Evolutionary conservation across 2,113 vertebrate genomes (phyloP), one percentile per base, ranked within the genome.

Genomic region (Heterotilapia buettikoferi): DNA sequence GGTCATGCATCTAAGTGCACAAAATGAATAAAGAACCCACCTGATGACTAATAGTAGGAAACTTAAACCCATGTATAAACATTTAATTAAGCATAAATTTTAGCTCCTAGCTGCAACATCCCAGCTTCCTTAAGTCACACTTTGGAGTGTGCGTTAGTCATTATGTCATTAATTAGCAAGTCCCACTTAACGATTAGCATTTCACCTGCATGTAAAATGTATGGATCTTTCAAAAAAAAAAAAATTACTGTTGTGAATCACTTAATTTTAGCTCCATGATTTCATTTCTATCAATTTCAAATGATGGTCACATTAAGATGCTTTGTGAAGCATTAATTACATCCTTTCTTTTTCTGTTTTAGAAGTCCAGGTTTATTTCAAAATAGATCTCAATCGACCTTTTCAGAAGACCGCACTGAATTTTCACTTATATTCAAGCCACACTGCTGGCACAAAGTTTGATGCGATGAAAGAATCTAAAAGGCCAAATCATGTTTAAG

Each of bases 401-500:
- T 95, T 95, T 83, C 90, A 76, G 71, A 66, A n/a, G 52, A 50
- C 45, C 4, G 36, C 3, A 56, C 82, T 29, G 78, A 79, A 79
- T 89, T 93, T 90, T 93, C 88, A 84, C 80, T 89, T 85, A 88
- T 82, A 93, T 91, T 90, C 82, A 68, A 79, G 82, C 84, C 88
- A 88, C 87, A 88, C 21, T 57, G 79, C 84, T 89, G 93, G 91
- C 92, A 92, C 86, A 86, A 87, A 91, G 88, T 91, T 90, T 89
- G 88, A 93, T 92, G 88, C 3, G 84, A 95, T 94, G 94, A 95
- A 95, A 92, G 91, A 89, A 92, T 92, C 86, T 85, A 90, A 96
- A 96, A 96, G 95, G 95, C 93, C 95, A 96, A 93, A 92, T 93
- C 92, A 82, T 92, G 90, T 95, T 95, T 95, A 96, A 96, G 92